Evolutionary conservation across 1,140 invertebrate genomes (phyloP).

Genomic region (Rhyzopertha dominica): DNA sequence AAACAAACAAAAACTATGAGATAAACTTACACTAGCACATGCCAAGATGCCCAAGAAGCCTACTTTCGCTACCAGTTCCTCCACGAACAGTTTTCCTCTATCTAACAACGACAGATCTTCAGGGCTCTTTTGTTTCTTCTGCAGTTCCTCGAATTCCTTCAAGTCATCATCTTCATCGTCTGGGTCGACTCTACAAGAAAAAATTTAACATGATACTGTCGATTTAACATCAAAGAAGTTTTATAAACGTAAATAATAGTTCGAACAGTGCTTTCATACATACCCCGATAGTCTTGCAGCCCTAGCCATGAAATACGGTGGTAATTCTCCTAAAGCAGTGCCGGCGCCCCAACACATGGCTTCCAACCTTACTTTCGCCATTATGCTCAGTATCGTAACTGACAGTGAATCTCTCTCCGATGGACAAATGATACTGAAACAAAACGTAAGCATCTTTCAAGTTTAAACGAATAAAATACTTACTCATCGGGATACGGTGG

Average conservation of each 20-base stretch:
- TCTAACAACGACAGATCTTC: constrained; percentile 63
- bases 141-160: constrained; percentile 68
- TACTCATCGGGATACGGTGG: constrained; percentile 84
- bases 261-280: constrained; percentile 4
- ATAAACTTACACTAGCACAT: constrained; percentile 80
- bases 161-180: constrained; percentile 75
- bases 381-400: constrained; percentile 79
- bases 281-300: constrained; percentile 74
- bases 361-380: constrained; percentile 95
- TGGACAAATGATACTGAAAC: constrained; percentile 71
- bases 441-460: neutral
- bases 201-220: neutral
- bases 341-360: constrained; percentile 98
- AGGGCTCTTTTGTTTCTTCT: constrained; percentile 58
- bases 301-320: constrained; percentile 96
- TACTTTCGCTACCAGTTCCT: constrained; percentile 89
- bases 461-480: constrained; percentile 40
- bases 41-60: constrained; percentile 97
- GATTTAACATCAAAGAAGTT: neutral
- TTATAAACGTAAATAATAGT: neutral
- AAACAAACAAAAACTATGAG: constrained; percentile 2
- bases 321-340: constrained; percentile 94
- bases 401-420: constrained; percentile 51
- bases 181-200: constrained; percentile 53
- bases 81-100: constrained; percentile 79